Base-by-base conservation (phyloP, 2,113 vertebrate species). In the Pachypanchax playfairii region DNA sequence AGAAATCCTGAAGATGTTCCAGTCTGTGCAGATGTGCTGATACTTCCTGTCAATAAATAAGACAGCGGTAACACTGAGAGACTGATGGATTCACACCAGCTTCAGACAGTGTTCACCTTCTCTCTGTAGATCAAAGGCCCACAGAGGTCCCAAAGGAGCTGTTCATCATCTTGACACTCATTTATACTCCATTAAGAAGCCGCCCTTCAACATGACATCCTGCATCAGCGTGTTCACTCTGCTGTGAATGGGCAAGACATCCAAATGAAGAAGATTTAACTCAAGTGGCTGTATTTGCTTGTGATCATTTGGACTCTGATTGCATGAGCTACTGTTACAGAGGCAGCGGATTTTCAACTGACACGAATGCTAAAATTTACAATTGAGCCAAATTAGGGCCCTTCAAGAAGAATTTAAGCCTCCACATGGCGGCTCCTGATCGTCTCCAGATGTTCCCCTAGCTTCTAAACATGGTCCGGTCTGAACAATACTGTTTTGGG, bases 391-490 rank as follows among this genome's bases (percentile, higher is more conserved):
- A 74, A 63, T 67, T 73, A 52, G 50, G 57, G 43, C 55, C 35
- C 75, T 57, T 9, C 21, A 58, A 60, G 51, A 38, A 24, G 51
- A 68, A 71, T 67, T 79, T 61, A 21, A 53, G 29, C 74, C 28
- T 66, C 50, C 51, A 51, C 69, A 35, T 53, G 79, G 70, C 47
- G 54, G 58, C 43, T 70, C 20, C 38, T 76, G 83, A 89, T 88
- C 71, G 69, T 70, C 80, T 80, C 87, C 89, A 89, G 88, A 88
- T 90, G 89, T 67, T 50, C 39, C 51, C 21, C 9, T 21, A 65
- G 62, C 77, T 75, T 54, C 60, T 54, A 55, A 72, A 74, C 38
- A 65, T 56, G 38, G 15, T 74, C 74, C 65, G 13, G 56, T n/a
- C 64, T 49, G 28, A 70, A 52, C 53, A 48, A 46, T n/a, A 39